phyloP scores from a whole-genome alignment of 2,113 vertebrate genomes.

The Campylorhamphus procurvoides region DNA sequence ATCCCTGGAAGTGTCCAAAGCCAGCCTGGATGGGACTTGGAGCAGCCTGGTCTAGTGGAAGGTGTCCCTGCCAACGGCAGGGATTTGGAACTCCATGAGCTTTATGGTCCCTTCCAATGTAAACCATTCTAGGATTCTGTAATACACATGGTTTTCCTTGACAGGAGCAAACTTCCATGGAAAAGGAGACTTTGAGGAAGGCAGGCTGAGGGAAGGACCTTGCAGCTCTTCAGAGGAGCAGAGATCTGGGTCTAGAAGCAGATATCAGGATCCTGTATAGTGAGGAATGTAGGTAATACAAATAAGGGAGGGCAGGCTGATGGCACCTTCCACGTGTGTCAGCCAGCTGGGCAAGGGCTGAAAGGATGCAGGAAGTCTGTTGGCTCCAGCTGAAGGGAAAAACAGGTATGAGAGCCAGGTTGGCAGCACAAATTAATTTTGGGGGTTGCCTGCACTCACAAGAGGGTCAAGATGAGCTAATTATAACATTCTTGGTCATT shows the following conservation, averaged over 20 bases:
- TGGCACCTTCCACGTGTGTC: not conserved
- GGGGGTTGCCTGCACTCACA: not conserved
- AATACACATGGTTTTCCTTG: fast-evolving
- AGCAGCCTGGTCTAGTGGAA: not conserved
- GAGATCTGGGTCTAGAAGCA: not conserved
- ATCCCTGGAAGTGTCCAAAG: not conserved
- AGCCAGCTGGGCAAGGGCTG: not conserved
- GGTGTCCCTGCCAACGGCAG: not conserved
- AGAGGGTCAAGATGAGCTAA: not conserved
- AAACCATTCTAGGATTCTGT: not conserved
- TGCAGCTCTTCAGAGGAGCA: not conserved
- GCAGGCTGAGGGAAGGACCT: not conserved
- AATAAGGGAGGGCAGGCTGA: not conserved
- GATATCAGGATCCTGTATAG: not conserved
- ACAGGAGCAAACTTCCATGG: not conserved
- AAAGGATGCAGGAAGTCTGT: not conserved
- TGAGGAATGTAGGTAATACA: not conserved
- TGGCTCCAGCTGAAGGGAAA: not conserved
- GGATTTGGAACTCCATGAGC: not conserved
- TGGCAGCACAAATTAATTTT: not conserved
- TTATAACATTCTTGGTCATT: not conserved
- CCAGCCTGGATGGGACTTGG: fast-evolving
- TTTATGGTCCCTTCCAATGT: not conserved
- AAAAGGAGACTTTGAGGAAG: not conserved
- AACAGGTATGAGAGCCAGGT: not conserved